Conservation (phyloP, 1,140 invertebrate genomes). For the Ericerus pela region DNA sequence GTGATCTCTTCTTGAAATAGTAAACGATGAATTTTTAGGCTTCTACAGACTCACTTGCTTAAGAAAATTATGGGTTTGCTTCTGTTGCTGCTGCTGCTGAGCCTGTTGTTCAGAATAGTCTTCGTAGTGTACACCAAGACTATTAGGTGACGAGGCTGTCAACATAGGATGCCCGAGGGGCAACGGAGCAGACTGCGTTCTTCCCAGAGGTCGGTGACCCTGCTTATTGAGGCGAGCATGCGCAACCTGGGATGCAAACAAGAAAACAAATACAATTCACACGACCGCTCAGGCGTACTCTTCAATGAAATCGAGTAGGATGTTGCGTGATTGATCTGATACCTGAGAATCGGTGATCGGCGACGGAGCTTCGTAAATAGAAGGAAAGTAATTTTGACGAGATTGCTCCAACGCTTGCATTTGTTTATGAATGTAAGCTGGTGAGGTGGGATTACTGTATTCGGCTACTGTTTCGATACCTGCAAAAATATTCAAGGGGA, state of each 20-base stretch:
- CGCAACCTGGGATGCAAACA: slow-evolving; percentile 17
- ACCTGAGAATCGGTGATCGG: slow-evolving; percentile 47
- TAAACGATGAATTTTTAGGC: neutral
- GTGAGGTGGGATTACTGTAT: slow-evolving; percentile 34
- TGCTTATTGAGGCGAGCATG: slow-evolving; percentile 58
- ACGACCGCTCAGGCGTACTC: neutral
- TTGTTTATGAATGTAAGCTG: slow-evolving; percentile 42
- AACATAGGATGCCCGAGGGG: slow-evolving; percentile 89
- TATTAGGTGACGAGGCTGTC: slow-evolving; percentile 32
- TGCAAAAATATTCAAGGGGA: neutral
- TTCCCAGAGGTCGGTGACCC: slow-evolving; percentile 62
- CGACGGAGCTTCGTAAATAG: slow-evolving; percentile 19
- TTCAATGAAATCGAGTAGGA: neutral
- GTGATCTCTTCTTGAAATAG: neutral
- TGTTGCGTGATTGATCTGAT: neutral
- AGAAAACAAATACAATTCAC: neutral
- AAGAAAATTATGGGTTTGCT: slow-evolving; percentile 44
- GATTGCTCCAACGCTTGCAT: slow-evolving; percentile 42
- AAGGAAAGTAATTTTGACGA: slow-evolving; percentile 17
- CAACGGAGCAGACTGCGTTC: slow-evolving; percentile 85
- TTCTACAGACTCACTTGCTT: slow-evolving; percentile 35
- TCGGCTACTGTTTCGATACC: slow-evolving; percentile 25
- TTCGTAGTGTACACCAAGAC: slow-evolving; percentile 41
- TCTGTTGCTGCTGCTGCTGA: slow-evolving; percentile 41
- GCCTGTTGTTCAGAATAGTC: slow-evolving; percentile 37